Evolutionary conservation across 2,797 vertebrate genomes (phyloP).

Genomic region (Heliangelus exortis): DNA sequence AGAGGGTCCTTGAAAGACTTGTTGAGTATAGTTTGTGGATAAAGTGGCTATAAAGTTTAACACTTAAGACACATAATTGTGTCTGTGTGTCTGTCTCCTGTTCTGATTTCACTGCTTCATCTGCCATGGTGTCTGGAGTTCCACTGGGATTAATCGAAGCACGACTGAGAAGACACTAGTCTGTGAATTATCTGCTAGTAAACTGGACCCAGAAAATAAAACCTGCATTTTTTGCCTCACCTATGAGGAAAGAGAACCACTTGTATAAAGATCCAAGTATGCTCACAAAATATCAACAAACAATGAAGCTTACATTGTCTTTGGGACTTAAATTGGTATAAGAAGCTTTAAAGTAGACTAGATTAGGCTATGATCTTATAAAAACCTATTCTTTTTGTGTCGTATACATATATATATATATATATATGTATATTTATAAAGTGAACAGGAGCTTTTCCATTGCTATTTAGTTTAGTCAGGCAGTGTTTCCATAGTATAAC

Average conservation of each 20-base stretch:
- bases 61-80: not conserved
- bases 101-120: not conserved
- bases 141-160: not conserved
- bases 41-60: not conserved
- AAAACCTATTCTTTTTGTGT: conserved; percentile 11
- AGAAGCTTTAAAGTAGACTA: not conserved
- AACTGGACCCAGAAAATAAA: conserved; percentile 37
- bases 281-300: conserved; percentile 26
- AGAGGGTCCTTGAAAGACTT: not conserved
- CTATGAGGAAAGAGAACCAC: conserved; percentile 10
- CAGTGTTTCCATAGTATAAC: not conserved
- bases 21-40: not conserved
- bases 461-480: not conserved
- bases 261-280: not conserved
- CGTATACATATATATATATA: not conserved
- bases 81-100: not conserved
- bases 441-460: not conserved
- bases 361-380: not conserved
- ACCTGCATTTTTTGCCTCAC: conserved; percentile 40
- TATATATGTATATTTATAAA: not conserved
- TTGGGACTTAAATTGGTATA: not conserved
- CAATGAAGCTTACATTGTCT: not conserved
- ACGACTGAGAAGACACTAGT: not conserved
- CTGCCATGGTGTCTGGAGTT: not conserved
- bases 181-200: conserved; percentile 49